Base-by-base conservation (phyloP, 1,140 invertebrate genomes). In the Drosophila mauritiana region DNA sequence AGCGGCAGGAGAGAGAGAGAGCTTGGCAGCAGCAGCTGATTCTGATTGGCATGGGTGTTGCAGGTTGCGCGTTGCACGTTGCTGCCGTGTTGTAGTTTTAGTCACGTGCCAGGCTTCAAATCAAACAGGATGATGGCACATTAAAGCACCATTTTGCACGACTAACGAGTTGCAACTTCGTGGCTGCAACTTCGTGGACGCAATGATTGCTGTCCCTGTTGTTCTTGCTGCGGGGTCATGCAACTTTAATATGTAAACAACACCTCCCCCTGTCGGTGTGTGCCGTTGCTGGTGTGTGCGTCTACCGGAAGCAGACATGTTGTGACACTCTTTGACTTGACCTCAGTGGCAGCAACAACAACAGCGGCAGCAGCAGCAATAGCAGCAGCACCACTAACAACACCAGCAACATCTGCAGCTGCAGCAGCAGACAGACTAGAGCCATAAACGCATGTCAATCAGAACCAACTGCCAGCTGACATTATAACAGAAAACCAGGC, bases 211-310 rank as follows among this genome's bases (percentile, higher is more conserved):
- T 62, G 68, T 36, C 61, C 46, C 42, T 73, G 48, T 31, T 73
- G 54, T 22, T 73, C 63, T 36, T 56, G 56, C n/a, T 55, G 48
- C 75, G 79, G 84, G 84, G 84, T 88, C 84, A 88, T 88, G 84
- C 84, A 88, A 88, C 84, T 89, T 88, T 88, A 89, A 88, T 88
- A 78, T 89, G 84, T 88, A 88, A 88, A 88, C 84, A 88, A 88
- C 76, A 84, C 80, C 84, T 61, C 73, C 73, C 64, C 64, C 72
- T 79, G 57, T 57, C 36, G 40, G 11, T 69, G 56, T 57, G 58
- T 56, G 37, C 39, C 22, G 53, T 11, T 39, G 43, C 54, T 15
- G 45, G 22, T 58, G 78, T 86, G 63, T 63, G 69, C 73, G 78
- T 75, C 65, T 65, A 79, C 84, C 84, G 84, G 84, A 88, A 88